phyloP scores from a whole-genome alignment of 2,888 invertebrate species.

The Tiphia femorata region DNA sequence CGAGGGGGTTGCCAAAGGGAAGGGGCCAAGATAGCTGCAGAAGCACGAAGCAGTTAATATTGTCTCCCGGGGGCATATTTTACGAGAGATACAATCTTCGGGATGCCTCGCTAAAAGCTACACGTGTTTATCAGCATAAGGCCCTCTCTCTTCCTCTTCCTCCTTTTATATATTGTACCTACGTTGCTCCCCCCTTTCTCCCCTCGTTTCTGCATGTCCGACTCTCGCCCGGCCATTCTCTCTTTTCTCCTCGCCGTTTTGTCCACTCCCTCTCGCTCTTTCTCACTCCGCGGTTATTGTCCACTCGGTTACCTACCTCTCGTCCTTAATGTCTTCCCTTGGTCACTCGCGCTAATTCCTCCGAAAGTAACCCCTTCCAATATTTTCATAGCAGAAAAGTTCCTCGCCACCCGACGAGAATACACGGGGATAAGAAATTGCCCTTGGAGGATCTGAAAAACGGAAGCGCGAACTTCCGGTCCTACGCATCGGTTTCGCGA shows the following conservation, averaged over 20 bases:
- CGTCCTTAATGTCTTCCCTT: conserved; percentile 3
- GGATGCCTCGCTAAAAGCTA: conserved; percentile 68
- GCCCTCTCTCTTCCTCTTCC: conserved; percentile 28
- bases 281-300: conserved; percentile 16
- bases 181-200: conserved; percentile 14
- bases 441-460: too few relatives aligned
- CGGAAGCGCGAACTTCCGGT: too few relatives aligned
- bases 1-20: conserved; percentile 21
- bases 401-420: too few relatives aligned
- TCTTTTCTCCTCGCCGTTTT: conserved; percentile 24
- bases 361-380: too few relatives aligned
- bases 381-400: too few relatives aligned
- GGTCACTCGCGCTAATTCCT: too few relatives aligned
- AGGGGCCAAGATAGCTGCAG: conserved; percentile 53
- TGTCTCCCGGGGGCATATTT: conserved; percentile 67
- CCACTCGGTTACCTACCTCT: not conserved
- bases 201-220: too few relatives aligned
- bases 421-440: too few relatives aligned
- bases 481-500: conserved; percentile 1
- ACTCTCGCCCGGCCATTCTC: too few relatives aligned
- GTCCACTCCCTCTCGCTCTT: conserved; percentile 22
- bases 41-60: conserved; percentile 68
- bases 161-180: conserved; percentile 14
- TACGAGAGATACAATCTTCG: conserved; percentile 66
- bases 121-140: conserved; percentile 67